These are phyloP conservation scores for Teleopsis dalmanni DNA, from an alignment of 1,140 invertebrate genomes.

Conservation along the genomic window DNA sequence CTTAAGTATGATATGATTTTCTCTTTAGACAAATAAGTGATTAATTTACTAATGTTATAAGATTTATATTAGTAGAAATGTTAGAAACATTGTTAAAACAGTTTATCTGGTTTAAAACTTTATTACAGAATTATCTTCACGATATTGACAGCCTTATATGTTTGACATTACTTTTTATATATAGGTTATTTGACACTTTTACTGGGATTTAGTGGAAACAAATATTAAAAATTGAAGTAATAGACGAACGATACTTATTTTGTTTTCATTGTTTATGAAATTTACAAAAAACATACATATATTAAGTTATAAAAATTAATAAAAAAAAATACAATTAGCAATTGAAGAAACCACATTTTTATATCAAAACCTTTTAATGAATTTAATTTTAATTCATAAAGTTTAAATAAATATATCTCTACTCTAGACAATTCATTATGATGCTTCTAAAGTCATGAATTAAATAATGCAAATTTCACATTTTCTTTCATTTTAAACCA, in stretches of 20 bases:
- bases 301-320: constrained; percentile 1
- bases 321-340: not conserved
- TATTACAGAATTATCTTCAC: not conserved
- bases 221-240: not conserved
- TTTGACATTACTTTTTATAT: constrained; percentile 1
- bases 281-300: not conserved
- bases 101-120: not conserved
- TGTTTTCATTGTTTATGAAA: not conserved
- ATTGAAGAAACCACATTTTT: no score
- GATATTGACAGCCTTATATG: constrained; percentile 9
- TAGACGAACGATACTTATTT: not conserved
- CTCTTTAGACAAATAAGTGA: not conserved
- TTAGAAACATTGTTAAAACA: constrained; percentile 2
- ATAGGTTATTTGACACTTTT: not conserved
- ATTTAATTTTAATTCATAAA: no score
- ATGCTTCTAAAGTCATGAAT: no score
- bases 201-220: not conserved
- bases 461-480: no score
- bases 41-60: not conserved
- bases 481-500: no score
- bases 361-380: no score
- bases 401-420: no score
- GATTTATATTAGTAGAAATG: constrained; percentile 1
- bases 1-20: not conserved
- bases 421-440: no score